These are phyloP conservation scores for Lasioglossum marginatum DNA, from an alignment of 2,888 invertebrate species.

Conservation along the genomic window DNA sequence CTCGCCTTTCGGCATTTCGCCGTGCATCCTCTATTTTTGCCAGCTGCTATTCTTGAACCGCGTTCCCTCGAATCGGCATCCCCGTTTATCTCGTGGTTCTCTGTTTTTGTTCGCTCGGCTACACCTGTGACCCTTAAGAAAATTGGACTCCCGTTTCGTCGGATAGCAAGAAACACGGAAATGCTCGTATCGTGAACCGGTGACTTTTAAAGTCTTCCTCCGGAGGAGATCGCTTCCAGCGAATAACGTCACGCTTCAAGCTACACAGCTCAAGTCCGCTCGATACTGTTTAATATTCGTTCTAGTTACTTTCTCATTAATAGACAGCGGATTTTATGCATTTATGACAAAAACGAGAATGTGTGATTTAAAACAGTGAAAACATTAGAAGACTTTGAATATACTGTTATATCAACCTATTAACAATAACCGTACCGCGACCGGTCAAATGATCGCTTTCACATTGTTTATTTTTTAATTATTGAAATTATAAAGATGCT, in stretches of 20 bases:
- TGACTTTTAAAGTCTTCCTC: conserved; percentile 18
- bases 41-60: conserved; percentile 68
- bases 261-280: background rate
- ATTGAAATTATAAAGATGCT: too few species aligned
- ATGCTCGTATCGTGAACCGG: conserved; percentile 1
- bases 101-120: conserved; percentile 3
- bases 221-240: background rate
- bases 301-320: background rate
- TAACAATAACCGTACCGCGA: too few species aligned
- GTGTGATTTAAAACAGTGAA: too few species aligned
- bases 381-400: too few species aligned
- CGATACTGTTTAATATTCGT: background rate
- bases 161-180: conserved; percentile 8
- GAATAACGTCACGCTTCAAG: background rate
- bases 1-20: conserved; percentile 66
- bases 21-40: conserved; percentile 62
- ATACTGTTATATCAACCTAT: too few species aligned
- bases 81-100: conserved; percentile 30
- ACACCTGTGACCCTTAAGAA: conserved; percentile 44
- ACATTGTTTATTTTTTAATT: too few species aligned
- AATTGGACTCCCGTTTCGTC: conserved; percentile 17
- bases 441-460: too few species aligned
- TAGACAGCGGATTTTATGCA: too few species aligned
- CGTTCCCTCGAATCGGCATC: conserved; percentile 51
- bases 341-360: too few species aligned